Evolutionary conservation across 2,888 invertebrate genomes (phyloP), one percentile per base, ranked within the genome.

Genomic region (Microplitis deprimator): DNA sequence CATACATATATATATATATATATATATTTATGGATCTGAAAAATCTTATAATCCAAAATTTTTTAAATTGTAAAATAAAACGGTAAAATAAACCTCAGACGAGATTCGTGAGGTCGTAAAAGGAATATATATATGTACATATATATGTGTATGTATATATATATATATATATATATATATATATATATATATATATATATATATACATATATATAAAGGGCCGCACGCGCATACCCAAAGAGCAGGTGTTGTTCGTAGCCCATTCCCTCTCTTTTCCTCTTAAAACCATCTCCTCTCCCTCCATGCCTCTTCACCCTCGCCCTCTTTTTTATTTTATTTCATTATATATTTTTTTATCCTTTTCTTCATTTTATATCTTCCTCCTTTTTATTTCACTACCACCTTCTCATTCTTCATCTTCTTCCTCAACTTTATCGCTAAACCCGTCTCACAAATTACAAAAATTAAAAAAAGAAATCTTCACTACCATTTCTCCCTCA

Each of bases 241-340:
- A 77, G 77, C 77, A 77, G 77, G 77, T 77, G 77, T 77, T 77
- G 71, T 77, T 74, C 77, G 74, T 67, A 77, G 70, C 59, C 60
- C 59, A 41, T 64, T 69, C 60, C 69, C 69, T 40, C 70, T 74
- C 74, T 50, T 70, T 40, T 39, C 65, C 68, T 69, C 16, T 16
- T 29, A 39, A 29, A 16, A 20, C 69, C 73, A 39, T 68, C 60
- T 67, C 38, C 59, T 62, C 20, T 20, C 62, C 39, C 62, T 29
- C 13, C 38, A n/a, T 13, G 16, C 68, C 68, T 71, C 40, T 10
- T 16, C 17, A 50, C 69, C 64, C 64, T 69, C 13, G n/a, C 61
- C 13, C 68, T 70, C 67, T 69, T 69, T 69, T 69, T 41, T 64
- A 70, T 68, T 74, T 41, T 38, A 41, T 70, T 64, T 64, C 39